Evolutionary conservation across 2,113 vertebrate genomes (phyloP).

Genomic region (Leptosomus discolor): DNA sequence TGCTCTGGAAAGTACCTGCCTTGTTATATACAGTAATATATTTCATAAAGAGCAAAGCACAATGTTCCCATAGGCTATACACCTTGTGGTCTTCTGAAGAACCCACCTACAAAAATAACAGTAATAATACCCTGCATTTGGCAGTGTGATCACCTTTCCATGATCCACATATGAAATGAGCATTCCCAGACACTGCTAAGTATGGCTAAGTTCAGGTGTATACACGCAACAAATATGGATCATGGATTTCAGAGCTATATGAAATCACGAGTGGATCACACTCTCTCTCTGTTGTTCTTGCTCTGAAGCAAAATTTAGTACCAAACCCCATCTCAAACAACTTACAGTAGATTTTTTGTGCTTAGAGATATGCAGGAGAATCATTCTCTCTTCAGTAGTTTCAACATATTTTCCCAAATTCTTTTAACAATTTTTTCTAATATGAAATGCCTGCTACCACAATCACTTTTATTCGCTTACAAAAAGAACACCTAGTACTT

Average conservation of each 20-base stretch:
- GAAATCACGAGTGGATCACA: background rate
- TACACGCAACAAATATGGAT: background rate
- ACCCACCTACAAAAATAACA: background rate
- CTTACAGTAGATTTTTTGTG: background rate
- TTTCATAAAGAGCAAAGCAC: background rate
- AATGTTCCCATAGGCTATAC: background rate
- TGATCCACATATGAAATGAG: background rate
- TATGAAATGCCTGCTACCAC: background rate
- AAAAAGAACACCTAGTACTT: background rate
- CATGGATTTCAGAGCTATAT: background rate
- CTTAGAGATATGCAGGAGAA: background rate
- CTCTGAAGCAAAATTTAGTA: background rate
- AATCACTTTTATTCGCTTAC: background rate
- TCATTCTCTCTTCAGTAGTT: background rate
- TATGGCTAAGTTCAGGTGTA: rapidly evolving
- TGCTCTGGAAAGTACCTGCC: background rate
- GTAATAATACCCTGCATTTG: background rate
- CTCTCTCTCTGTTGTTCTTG: background rate
- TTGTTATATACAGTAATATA: background rate
- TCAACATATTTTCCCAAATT: background rate
- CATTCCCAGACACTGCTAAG: background rate
- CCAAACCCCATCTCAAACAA: background rate
- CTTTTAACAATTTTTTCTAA: background rate
- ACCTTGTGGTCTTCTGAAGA: background rate
- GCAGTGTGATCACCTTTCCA: background rate